Base-by-base conservation (phyloP, 92 coral and sea anemone species). In the Paragorgia papillata region DNA sequence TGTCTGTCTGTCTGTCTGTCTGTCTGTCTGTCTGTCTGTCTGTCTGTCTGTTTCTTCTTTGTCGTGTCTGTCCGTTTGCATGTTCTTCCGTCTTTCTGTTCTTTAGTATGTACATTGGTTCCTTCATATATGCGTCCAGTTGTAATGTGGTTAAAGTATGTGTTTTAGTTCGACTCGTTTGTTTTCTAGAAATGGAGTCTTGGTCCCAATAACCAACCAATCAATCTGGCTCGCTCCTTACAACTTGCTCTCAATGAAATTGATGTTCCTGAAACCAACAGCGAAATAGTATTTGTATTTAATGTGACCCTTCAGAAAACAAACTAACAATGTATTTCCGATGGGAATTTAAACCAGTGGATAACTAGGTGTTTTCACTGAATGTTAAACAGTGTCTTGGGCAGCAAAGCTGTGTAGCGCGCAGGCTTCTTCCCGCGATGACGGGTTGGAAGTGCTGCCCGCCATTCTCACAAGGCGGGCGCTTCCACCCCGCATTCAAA, bases 181-280 rank as follows among this genome's bases (percentile, higher is more conserved):
- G 9, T 40, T 54, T 22, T 65, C 7, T 69, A 93, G 97, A 88
- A 88, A 82, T 93, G 97, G 97, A 73, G 91, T 3, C 84, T 93
- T 57, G 97, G 97, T 19, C 97, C 97, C 32, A 69, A 74, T 40
- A 79, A 90, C 54, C 97, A 88, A 46, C 92, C 97, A 28, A 88
- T 77, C 29, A 86, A 86, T 80, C 90, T 93, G 1, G 87, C 89
- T 65, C 86, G 97, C 54, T 86, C 97, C 25, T 84, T 93, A 20
- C 97, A 93, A 80, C 89, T 93, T 86, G 91, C 97, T 2, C 89
- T 93, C 7, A 79, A 71, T 57, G 75, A 88, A 20, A 87, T 93
- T 62, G 79, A 58, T 37, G 84, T 89, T 24, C 89, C 97, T 30
- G 84, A 85, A 48, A 75, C 69, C 80, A 83, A 73, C 30, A 83